Base-by-base conservation (phyloP, 2,888 invertebrate species). In the Rapana venosa region DNA sequence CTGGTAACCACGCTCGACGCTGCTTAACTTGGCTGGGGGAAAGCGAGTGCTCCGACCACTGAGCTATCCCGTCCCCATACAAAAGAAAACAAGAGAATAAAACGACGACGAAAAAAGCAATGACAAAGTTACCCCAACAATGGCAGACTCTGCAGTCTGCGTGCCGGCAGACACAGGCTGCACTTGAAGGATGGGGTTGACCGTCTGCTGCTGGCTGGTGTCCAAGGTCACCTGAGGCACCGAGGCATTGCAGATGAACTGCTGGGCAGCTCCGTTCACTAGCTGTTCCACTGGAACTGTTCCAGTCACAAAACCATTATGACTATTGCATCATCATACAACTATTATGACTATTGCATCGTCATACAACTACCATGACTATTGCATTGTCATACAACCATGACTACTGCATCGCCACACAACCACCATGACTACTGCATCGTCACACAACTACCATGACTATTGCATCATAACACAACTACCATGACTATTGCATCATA, bases 161-260 rank as follows among this genome's bases (percentile, higher is more conserved):
- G 89, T 89, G 30, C 89, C 89, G 30, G 85, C 83, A 20, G 85
- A 85, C 35, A 83, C 70, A 2, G 89, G 83, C 85, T 89, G 89
- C 35, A 89, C 32, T n/a, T 81, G 91, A 58, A 77, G 81, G n/a
- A 70, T 83, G 15, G 91, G 87, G 17, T 87, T 90, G 30, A 90
- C 77, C 4, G 88, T 30, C 47, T 88, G 61, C 61, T 61, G 87
- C 74, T 89, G 89, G 70, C 56, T 83, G 61, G 89, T 74, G 4
- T 89, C 89, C 84, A 89, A 6, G 58, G 85, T 30, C 26, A 91
- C 77, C 79, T 88, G 91, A 36, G 84, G 88, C 32, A 88, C 20
- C 22, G 84, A 87, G 56, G 70, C 66, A 66, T 83, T 87, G 20
- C 86, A 47, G 47, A 90, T 86, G 20, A 90, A 87, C 32, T 88